Base-by-base conservation (phyloP, 2,113 vertebrate species). In the Peromyscus leucopus region DNA sequence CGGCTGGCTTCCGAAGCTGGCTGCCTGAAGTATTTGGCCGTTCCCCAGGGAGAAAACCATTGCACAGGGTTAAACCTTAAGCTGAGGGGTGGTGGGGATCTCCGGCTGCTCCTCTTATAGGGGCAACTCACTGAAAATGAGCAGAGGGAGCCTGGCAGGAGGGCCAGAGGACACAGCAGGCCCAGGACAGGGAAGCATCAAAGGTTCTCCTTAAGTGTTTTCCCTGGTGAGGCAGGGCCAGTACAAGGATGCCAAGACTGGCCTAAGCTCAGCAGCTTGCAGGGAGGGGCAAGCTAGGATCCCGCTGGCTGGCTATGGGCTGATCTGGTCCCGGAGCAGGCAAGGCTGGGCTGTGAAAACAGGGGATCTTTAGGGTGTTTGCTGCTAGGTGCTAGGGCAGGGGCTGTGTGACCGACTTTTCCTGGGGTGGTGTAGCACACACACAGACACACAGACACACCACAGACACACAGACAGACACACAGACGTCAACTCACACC, bases 201-300 rank as follows among this genome's bases (percentile, higher is more conserved):
- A 61, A 51, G 17, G 31, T 39, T 82, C 2, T n/a, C 63, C 1
- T 0, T 0, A 36, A 36, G 5, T 2, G 10, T 3, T 76, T 67
- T 57, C 6, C 13, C 33, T 24, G 57, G 42, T 39, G n/a, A 71
- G 42, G 10, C 59, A 31, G 65, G 21, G 59, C 67, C 61, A 55
- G 16, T 9, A 13, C 46, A 55, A 33, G 13, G 33, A 39, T 16
- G 55, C 51, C 11, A 21, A 84, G 33, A 3, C 55, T 55, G 84
- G 78, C 72, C 61, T 16, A 72, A 69, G 10, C 28, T 75, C 59
- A 46, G n/a, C 39, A 24, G 59, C 79, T 69, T 91, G 28, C 13
- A 5, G 75, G 12, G 39, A 95, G 61, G n/a, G 59, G 11, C 28
- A 42, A 48, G 39, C 31, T 42, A 48, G 51, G 24, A 55, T 19